Conservation (phyloP, 2,888 invertebrate species). For the Troides aeacus region DNA sequence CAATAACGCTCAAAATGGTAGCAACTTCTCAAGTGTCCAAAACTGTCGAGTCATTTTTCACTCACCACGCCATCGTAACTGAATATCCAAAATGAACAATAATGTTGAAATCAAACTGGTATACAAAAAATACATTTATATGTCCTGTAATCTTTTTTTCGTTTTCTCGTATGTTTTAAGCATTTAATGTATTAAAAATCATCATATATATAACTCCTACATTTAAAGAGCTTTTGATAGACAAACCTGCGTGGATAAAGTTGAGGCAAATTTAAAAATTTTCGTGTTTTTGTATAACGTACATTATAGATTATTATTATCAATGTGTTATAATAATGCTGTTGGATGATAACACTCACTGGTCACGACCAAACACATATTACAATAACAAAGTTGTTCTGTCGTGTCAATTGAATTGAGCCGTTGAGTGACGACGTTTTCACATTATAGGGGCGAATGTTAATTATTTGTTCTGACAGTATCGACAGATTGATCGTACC, state of each 20-base stretch:
- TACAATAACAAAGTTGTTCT: neutral
- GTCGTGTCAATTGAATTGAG: slow-evolving; percentile 18
- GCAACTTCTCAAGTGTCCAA: slow-evolving; percentile 13
- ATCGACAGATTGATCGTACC: slow-evolving; percentile 24
- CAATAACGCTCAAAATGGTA: slow-evolving; percentile 4
- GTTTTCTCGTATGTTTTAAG: too few relatives aligned
- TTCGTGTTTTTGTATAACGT: neutral
- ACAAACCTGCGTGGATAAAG: neutral
- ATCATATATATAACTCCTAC: too few relatives aligned
- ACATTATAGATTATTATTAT: neutral
- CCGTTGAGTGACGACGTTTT: slow-evolving; percentile 9
- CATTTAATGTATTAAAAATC: too few relatives aligned
- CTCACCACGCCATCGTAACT: slow-evolving; percentile 13
- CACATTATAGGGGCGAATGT: neutral
- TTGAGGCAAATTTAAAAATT: neutral
- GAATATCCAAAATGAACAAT: neutral
- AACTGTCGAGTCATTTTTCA: slow-evolving; percentile 20
- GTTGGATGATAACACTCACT: slow-evolving; percentile 1
- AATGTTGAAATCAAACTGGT: neutral
- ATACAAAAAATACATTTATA: neutral
- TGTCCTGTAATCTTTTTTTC: too few relatives aligned
- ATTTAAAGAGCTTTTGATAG: too few relatives aligned
- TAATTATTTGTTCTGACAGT: slow-evolving; percentile 24
- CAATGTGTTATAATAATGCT: neutral
- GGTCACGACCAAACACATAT: neutral